Conservation (phyloP, 2,888 invertebrate genomes). For the Drosophila dives region DNA sequence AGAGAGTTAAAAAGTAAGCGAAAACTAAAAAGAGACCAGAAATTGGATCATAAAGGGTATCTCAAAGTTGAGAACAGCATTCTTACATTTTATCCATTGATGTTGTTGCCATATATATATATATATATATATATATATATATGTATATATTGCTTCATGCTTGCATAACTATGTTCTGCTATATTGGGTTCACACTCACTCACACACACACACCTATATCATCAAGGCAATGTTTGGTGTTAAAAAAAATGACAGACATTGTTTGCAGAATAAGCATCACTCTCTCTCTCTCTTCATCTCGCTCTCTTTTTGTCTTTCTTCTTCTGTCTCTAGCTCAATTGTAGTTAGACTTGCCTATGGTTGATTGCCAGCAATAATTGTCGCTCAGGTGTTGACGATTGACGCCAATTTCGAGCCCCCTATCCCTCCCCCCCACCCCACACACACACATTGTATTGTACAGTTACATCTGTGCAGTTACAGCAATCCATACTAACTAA, state of each 20-base stretch:
- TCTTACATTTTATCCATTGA: slow-evolving; percentile 25
- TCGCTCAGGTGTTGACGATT: slow-evolving; percentile 72
- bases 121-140: neutral
- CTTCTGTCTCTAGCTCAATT: neutral
- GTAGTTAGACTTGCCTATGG: slow-evolving; percentile 40
- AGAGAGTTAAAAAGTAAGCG: neutral
- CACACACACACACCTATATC: neutral
- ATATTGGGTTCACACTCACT: neutral
- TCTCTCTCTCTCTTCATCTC: neutral
- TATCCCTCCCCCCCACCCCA: no score
- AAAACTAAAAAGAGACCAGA: neutral
- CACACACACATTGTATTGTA: slow-evolving; percentile 27
- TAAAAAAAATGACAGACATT: slow-evolving; percentile 37
- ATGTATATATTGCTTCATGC: slow-evolving; percentile 13
- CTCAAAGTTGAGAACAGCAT: neutral
- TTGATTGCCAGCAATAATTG: slow-evolving; percentile 71
- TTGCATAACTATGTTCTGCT: neutral
- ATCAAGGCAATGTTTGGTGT: slow-evolving; percentile 23
- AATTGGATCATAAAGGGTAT: neutral
- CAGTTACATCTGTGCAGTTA: slow-evolving; percentile 37
- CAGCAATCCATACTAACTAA: slow-evolving; percentile 38
- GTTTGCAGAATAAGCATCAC: neutral
- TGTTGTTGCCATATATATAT: slow-evolving; percentile 4
- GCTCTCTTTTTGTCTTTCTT: neutral
- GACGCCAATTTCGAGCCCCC: slow-evolving; percentile 57